Percentiles rank a stretch among this genome's conserved stretches.
phyloP scores from a whole-genome alignment of 2,797 vertebrate genomes.

The Pangasius djambal region DNA sequence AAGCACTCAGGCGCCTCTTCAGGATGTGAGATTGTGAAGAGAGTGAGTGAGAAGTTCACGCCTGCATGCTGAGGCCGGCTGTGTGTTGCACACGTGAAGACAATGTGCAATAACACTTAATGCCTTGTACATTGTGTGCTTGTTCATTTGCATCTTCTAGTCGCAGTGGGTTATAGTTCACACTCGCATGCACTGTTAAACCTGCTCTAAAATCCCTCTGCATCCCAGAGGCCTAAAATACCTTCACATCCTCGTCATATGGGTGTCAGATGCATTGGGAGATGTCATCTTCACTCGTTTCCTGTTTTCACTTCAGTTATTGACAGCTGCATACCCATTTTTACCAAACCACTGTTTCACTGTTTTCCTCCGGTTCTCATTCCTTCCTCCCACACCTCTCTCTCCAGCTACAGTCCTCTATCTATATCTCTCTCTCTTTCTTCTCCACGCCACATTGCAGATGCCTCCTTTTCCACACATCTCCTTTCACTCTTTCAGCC shows the following conservation, averaged over 20 bases:
- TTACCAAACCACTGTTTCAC: slow-evolving; percentile 72
- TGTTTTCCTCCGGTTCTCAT: slow-evolving; percentile 64
- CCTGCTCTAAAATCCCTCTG: slow-evolving; percentile 8
- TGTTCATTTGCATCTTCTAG: background rate
- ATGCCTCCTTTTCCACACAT: slow-evolving; percentile 52
- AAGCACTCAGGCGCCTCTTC: slow-evolving; percentile 49
- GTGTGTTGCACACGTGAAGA: slow-evolving; percentile 22
- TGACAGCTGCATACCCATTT: slow-evolving; percentile 79
- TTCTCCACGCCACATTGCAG: slow-evolving; percentile 50
- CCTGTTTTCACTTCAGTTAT: slow-evolving; percentile 79
- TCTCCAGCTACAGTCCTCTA: slow-evolving; percentile 59
- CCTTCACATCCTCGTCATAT: slow-evolving; percentile 27
- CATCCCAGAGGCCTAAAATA: slow-evolving; percentile 45
- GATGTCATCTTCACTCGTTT: slow-evolving; percentile 66
- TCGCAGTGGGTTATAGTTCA: slow-evolving; percentile 1
- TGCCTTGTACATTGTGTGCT: slow-evolving; percentile 1
- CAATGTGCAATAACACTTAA: slow-evolving; percentile 15
- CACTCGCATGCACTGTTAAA: slow-evolving; percentile 32
- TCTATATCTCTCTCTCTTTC: slow-evolving; percentile 43
- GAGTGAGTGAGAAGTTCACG: slow-evolving; percentile 42
- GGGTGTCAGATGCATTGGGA: slow-evolving; percentile 54
- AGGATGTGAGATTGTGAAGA: slow-evolving; percentile 61
- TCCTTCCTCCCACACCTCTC: slow-evolving; percentile 66
- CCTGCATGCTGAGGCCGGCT: slow-evolving; percentile 42
- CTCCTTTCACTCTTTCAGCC: slow-evolving; percentile 40